Conservation (phyloP, 2,797 vertebrate genomes). For the Gallinago solitaria region DNA sequence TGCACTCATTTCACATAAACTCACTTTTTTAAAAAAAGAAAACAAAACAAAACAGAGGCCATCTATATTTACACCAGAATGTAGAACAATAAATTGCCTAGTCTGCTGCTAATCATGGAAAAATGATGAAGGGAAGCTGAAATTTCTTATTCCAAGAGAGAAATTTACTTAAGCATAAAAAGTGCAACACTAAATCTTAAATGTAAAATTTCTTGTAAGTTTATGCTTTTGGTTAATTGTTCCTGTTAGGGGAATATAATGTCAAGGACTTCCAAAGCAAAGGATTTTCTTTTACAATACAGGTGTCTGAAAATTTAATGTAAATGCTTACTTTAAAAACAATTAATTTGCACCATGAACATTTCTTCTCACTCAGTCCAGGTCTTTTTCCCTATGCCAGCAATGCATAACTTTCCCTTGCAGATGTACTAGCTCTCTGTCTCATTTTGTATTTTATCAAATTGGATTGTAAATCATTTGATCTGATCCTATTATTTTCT, state of each 20-base stretch:
- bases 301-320: not conserved
- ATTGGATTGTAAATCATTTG: not conserved
- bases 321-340: slow-evolving; percentile 2
- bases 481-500: not conserved
- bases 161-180: not conserved
- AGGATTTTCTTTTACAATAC: not conserved
- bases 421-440: not conserved
- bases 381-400: not conserved
- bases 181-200: not conserved
- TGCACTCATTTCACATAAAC: not conserved
- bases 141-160: not conserved
- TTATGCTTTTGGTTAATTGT: not conserved
- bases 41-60: not conserved
- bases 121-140: not conserved
- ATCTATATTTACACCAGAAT: not conserved
- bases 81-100: not conserved
- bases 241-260: not conserved
- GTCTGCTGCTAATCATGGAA: not conserved
- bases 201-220: not conserved
- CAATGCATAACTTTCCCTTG: not conserved
- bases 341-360: not conserved
- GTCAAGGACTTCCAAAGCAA: not conserved
- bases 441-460: not conserved
- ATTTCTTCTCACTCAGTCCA: not conserved
- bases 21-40: not conserved